Conservation (phyloP, 1,140 invertebrate species). For the Aphelenchoides besseyi region DNA sequence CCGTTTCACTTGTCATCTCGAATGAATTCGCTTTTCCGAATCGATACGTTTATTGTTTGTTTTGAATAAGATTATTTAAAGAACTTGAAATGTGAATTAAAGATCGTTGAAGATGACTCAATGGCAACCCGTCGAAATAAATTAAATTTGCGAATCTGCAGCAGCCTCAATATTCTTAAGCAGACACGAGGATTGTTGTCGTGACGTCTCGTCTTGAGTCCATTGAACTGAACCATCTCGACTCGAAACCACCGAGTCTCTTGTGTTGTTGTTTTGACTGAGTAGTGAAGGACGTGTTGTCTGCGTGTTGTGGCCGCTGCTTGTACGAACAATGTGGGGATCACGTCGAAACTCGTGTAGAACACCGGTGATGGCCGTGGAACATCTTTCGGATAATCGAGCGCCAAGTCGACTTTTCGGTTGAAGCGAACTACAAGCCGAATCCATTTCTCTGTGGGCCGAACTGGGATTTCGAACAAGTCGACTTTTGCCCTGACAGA, state of each 20-base stretch:
- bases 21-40: background rate
- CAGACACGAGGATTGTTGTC: background rate
- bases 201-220: background rate
- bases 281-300: background rate
- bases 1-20: background rate
- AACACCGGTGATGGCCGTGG: background rate
- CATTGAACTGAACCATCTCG: constrained; percentile 5
- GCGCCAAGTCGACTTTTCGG: background rate
- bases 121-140: no score
- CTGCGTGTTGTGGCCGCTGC: background rate
- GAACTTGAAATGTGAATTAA: no score
- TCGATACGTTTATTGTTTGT: background rate
- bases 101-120: no score
- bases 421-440: background rate
- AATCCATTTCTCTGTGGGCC: background rate
- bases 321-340: constrained; percentile 1
- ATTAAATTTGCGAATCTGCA: background rate
- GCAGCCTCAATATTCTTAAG: background rate
- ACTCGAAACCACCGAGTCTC: background rate
- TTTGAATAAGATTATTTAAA: no score
- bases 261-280: background rate
- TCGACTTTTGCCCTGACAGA: background rate
- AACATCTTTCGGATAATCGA: background rate
- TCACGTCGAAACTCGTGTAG: background rate
- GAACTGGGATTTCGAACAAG: background rate